A percentile compares a stretch with the other conserved stretches of the same genome.
phyloP scores from a whole-genome alignment of 2,797 vertebrate genomes.

The Meda fulgida region DNA sequence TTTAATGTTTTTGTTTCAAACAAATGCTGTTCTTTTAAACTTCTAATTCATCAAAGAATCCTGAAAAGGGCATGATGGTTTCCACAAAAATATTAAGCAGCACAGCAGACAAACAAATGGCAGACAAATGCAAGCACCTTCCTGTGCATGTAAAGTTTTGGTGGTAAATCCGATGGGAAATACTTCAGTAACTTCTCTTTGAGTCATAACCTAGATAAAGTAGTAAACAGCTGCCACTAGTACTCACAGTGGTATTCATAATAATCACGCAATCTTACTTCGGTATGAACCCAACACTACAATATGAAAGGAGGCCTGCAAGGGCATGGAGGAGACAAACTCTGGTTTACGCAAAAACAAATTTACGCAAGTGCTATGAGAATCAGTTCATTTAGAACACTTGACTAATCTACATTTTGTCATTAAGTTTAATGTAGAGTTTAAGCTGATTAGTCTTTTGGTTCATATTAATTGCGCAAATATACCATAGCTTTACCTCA shows the following conservation, averaged over 20 bases:
- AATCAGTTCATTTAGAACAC: neutral
- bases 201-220: neutral
- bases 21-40: neutral
- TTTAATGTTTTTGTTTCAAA: neutral
- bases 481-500: constrained; percentile 30
- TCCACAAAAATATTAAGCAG: neutral
- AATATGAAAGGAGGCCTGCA: neutral
- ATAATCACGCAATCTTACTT: no score
- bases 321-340: neutral
- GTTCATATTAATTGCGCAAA: constrained; percentile 32
- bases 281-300: neutral
- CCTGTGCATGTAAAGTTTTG: neutral
- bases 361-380: no score
- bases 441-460: constrained; percentile 27
- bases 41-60: neutral
- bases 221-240: neutral
- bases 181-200: neutral
- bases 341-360: neutral
- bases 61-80: no score
- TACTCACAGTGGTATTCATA: neutral
- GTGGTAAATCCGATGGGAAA: neutral
- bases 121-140: neutral
- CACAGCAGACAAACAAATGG: no score
- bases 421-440: constrained; percentile 27
- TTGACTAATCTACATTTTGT: neutral